These are phyloP conservation scores for Anagyrus pseudococci DNA, from an alignment of 2,888 invertebrate genomes.

Conservation along the genomic window DNA sequence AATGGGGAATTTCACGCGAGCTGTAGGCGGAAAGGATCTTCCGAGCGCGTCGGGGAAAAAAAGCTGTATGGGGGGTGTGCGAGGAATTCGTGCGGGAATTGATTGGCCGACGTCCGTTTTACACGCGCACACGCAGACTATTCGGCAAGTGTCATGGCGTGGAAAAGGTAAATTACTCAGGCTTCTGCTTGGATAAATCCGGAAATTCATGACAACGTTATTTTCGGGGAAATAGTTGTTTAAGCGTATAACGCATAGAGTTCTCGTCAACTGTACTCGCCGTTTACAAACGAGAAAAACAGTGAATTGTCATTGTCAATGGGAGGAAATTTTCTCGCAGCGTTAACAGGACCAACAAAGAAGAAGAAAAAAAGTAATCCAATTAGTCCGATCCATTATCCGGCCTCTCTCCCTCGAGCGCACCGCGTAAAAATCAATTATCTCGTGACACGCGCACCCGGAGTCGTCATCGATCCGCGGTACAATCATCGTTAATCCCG, in stretches of 20 bases:
- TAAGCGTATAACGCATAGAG: too few relatives aligned
- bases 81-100: constrained; percentile 20
- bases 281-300: too few relatives aligned
- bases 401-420: background rate
- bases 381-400: background rate
- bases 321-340: too few relatives aligned
- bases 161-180: constrained; percentile 5
- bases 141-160: constrained; percentile 16
- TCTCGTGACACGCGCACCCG: constrained; percentile 26
- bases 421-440: constrained; percentile 26
- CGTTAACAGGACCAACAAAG: constrained; percentile 9
- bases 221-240: too few relatives aligned
- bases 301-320: too few relatives aligned
- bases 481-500: constrained; percentile 21
- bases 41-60: constrained; percentile 5
- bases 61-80: too few relatives aligned
- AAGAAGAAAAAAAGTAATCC: constrained; percentile 6
- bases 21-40: background rate
- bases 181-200: too few relatives aligned
- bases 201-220: too few relatives aligned
- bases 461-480: constrained; percentile 11
- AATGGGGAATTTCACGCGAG: constrained; percentile 25
- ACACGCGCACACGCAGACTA: background rate
- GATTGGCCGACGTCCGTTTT: constrained; percentile 16
- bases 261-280: too few relatives aligned